Percentiles rank a stretch among this genome's conserved stretches.
These are phyloP conservation scores for Philypnodon macrostomus DNA, from an alignment of 2,797 vertebrate species.

Conservation along the genomic window DNA sequence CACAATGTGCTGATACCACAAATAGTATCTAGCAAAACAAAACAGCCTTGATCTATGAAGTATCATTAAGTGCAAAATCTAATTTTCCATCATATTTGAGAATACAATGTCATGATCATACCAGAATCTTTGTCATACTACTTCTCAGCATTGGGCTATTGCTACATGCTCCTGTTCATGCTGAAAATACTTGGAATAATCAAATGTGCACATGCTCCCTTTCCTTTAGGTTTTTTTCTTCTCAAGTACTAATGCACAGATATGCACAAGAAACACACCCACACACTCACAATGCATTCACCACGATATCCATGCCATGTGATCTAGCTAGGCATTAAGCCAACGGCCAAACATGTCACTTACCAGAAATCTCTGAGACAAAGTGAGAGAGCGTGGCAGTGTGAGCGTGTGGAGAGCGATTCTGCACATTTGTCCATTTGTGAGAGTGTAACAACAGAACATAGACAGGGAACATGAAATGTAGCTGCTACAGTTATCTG, in stretches of 20 bases:
- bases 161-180: conserved; percentile 64
- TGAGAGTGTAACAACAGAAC: conserved; percentile 62
- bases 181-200: conserved; percentile 71
- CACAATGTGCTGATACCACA: conserved; percentile 24
- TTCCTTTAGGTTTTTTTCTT: conserved; percentile 47
- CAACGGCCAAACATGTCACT: conserved; percentile 82
- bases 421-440: conserved; percentile 64
- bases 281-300: conserved; percentile 63
- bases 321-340: conserved; percentile 81
- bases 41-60: conserved; percentile 34
- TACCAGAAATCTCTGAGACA: conserved; percentile 80
- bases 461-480: conserved; percentile 61
- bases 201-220: conserved; percentile 64
- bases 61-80: conserved; percentile 41
- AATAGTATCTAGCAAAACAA: conserved; percentile 34
- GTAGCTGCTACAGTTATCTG: conserved; percentile 53
- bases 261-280: conserved; percentile 30
- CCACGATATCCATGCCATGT: conserved; percentile 80
- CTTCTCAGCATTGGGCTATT: conserved; percentile 43
- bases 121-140: conserved; percentile 56
- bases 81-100: conserved; percentile 49
- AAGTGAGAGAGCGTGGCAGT: conserved; percentile 39
- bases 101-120: conserved; percentile 60
- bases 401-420: conserved; percentile 33
- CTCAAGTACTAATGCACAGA: conserved; percentile 52